A percentile compares a stretch with the other conserved stretches of the same genome.
Evolutionary conservation across 1,140 invertebrate species (phyloP).

Genomic region (Camponotus vicinus): DNA sequence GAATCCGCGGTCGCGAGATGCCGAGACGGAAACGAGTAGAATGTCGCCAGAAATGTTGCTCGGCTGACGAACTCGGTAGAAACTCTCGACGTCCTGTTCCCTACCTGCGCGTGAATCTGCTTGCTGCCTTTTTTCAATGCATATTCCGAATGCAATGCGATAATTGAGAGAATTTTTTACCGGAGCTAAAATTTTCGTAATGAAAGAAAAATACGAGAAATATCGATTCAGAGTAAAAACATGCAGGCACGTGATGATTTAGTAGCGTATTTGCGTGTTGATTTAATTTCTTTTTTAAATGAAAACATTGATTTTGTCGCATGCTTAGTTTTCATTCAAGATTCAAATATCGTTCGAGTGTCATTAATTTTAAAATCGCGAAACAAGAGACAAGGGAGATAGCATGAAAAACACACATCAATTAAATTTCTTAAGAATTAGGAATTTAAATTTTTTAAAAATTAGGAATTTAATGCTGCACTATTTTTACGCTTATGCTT

Average conservation of each 20-base stretch:
- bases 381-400: neutral
- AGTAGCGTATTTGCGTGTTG: neutral
- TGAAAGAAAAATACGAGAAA: neutral
- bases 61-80: neutral
- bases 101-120: constrained; percentile 32
- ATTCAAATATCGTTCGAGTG: neutral
- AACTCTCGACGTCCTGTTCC: constrained; percentile 6
- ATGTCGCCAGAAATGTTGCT: constrained; percentile 75
- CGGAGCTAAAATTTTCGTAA: neutral
- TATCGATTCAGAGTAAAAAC: neutral
- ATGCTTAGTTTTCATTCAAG: neutral
- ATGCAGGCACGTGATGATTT: neutral
- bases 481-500: neutral
- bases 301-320: neutral
- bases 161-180: constrained; percentile 30
- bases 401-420: no score
- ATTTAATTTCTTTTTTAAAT: neutral
- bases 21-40: constrained; percentile 67
- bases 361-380: constrained; percentile 10
- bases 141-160: constrained; percentile 5
- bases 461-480: neutral
- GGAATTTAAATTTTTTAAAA: neutral
- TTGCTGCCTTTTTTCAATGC: constrained; percentile 1
- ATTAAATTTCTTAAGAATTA: neutral
- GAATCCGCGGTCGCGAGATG: constrained; percentile 69